A percentile compares a stretch with the other conserved stretches of the same genome.
These are phyloP conservation scores for Oreochromis mossambicus DNA, from an alignment of 2,797 vertebrate species.

Conservation along the genomic window DNA sequence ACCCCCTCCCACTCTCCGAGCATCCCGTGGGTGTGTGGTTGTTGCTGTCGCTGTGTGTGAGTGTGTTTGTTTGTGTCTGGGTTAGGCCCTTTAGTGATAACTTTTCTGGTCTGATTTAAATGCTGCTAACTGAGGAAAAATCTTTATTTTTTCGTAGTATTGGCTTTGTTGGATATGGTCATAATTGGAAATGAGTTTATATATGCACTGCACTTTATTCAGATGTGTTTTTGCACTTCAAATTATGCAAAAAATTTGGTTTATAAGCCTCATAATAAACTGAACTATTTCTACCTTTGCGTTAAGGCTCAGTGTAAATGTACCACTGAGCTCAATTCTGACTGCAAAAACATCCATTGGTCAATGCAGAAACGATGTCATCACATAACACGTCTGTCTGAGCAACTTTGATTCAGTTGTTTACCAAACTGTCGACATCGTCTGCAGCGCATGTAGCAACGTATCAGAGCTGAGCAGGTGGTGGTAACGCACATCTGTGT, in stretches of 20 bases:
- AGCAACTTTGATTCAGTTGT: background rate
- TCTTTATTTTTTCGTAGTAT: rapidly evolving
- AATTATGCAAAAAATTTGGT: background rate
- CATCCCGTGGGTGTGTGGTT: conserved; percentile 40
- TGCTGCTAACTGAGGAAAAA: background rate
- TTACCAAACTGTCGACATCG: background rate
- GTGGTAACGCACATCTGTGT: background rate
- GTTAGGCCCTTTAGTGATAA: background rate
- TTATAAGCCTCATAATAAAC: background rate
- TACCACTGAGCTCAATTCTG: background rate
- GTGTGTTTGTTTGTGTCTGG: conserved; percentile 3
- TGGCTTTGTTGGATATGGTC: background rate
- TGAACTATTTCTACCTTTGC: background rate
- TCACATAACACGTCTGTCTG: background rate
- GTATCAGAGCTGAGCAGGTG: background rate
- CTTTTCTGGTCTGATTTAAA: background rate
- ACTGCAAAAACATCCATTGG: background rate
- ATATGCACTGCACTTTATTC: background rate
- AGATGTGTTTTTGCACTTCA: background rate
- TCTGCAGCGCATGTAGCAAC: background rate
- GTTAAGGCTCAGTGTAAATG: background rate
- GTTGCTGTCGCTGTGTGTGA: background rate
- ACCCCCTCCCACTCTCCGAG: conserved; percentile 41
- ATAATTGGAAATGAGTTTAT: background rate
- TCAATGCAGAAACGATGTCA: background rate